Evolutionary conservation across 2,797 vertebrate species (phyloP).

Genomic region (Enteromius unitaeniatus): DNA sequence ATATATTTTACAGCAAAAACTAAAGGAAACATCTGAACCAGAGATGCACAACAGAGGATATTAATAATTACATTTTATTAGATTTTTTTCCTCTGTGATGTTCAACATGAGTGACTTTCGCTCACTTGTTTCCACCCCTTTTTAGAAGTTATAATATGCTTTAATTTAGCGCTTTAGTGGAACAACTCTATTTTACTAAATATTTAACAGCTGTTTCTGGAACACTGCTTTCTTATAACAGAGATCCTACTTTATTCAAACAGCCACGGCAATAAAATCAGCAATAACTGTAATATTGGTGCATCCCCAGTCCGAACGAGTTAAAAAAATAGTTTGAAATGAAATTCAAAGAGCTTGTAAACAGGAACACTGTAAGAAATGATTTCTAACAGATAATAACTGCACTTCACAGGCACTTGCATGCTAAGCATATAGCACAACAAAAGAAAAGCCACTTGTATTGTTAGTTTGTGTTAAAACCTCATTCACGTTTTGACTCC

Average conservation of each 20-base stretch:
- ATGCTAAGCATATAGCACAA: not conserved
- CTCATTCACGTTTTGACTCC: conserved; percentile 10
- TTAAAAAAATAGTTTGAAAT: not conserved
- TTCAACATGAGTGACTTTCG: not conserved
- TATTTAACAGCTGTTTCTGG: not conserved
- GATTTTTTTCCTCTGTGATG: not conserved
- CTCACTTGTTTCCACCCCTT: not conserved
- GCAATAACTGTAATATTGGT: not conserved
- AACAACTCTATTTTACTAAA: not conserved
- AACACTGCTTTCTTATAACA: not conserved
- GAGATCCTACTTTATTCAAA: not conserved
- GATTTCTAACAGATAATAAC: not conserved
- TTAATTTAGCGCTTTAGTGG: not conserved
- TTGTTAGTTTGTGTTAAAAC: not conserved
- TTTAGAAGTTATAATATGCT: not conserved
- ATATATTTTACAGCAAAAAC: not conserved
- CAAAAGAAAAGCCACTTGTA: conserved; percentile 6
- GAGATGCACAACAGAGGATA: not conserved
- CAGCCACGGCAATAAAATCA: not conserved
- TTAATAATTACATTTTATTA: not conserved
- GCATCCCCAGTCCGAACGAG: not conserved
- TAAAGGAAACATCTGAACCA: not conserved
- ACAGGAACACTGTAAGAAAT: not conserved
- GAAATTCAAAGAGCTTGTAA: no score
- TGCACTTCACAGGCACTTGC: not conserved